These are phyloP conservation scores for Eolophus roseicapilla DNA, from an alignment of 2,113 vertebrate genomes.

Conservation along the genomic window DNA sequence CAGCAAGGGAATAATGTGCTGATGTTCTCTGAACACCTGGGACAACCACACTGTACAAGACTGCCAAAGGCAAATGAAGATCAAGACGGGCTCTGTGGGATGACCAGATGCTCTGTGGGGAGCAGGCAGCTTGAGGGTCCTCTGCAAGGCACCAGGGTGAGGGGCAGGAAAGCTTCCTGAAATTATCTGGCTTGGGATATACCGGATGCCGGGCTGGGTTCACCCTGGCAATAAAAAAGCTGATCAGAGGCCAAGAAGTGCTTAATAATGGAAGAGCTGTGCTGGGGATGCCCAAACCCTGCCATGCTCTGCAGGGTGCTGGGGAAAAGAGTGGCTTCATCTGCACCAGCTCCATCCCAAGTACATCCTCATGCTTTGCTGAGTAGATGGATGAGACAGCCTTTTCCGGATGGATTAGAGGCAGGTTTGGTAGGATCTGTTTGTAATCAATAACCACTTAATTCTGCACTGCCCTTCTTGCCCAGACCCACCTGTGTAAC, in stretches of 20 bases:
- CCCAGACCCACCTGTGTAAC: background rate
- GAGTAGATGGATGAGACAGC: background rate
- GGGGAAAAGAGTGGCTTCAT: background rate
- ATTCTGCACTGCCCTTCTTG: conserved; percentile 5
- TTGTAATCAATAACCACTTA: conserved; percentile 15
- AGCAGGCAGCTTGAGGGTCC: background rate
- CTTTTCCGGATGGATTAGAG: conserved; percentile 19
- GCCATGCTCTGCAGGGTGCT: background rate
- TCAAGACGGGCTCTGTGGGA: background rate
- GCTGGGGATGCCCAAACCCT: background rate
- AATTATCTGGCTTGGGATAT: background rate
- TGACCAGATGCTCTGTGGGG: background rate
- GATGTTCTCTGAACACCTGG: background rate
- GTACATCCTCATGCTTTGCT: background rate
- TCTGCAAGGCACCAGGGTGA: background rate
- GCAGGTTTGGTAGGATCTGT: background rate
- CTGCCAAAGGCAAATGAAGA: background rate
- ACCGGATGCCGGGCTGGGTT: background rate
- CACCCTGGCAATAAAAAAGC: background rate
- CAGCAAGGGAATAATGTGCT: background rate
- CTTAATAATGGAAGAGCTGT: background rate
- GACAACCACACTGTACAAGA: fast-evolving
- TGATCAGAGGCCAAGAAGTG: background rate
- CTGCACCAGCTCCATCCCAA: background rate
- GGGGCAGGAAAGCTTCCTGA: background rate